These are phyloP conservation scores for Babyrousa celebensis DNA, from an alignment of 2,797 vertebrate species.

Conservation along the genomic window DNA sequence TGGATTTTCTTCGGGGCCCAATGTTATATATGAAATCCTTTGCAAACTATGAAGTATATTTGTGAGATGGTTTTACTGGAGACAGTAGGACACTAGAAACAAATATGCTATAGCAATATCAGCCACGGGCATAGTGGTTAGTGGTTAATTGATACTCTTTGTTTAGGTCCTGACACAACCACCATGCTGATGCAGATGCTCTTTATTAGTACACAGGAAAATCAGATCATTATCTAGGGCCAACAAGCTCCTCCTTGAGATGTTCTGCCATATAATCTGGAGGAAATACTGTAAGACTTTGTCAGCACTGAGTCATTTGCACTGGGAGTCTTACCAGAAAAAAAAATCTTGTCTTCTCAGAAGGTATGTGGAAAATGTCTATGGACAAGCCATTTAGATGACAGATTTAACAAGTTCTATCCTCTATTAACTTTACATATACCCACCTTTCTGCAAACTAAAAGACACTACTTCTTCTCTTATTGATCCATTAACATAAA, in stretches of 20 bases:
- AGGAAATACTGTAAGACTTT: background rate
- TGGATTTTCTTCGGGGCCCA: constrained; percentile 33
- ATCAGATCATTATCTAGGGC: background rate
- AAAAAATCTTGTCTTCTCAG: constrained; percentile 32
- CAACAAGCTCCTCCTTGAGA: background rate
- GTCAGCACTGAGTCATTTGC: background rate
- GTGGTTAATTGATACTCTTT: background rate
- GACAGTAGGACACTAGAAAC: background rate
- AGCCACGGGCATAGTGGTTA: background rate
- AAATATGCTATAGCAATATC: background rate
- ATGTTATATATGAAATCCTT: background rate
- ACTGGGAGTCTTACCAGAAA: background rate
- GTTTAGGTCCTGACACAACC: background rate
- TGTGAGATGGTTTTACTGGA: background rate
- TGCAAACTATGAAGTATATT: background rate
- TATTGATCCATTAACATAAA: constrained; percentile 73
- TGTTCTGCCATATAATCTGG: background rate
- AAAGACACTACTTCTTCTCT: constrained; percentile 46
- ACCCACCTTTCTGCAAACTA: background rate
- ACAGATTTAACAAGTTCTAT: background rate
- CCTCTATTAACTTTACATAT: constrained; percentile 20
- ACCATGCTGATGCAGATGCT: background rate
- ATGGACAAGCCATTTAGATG: background rate
- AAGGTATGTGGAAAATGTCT: constrained; percentile 32
- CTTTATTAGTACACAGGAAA: background rate